Percentiles rank a stretch among this genome's conserved stretches.
phyloP scores from a whole-genome alignment of 1,140 invertebrate genomes.

The Wasmannia auropunctata region DNA sequence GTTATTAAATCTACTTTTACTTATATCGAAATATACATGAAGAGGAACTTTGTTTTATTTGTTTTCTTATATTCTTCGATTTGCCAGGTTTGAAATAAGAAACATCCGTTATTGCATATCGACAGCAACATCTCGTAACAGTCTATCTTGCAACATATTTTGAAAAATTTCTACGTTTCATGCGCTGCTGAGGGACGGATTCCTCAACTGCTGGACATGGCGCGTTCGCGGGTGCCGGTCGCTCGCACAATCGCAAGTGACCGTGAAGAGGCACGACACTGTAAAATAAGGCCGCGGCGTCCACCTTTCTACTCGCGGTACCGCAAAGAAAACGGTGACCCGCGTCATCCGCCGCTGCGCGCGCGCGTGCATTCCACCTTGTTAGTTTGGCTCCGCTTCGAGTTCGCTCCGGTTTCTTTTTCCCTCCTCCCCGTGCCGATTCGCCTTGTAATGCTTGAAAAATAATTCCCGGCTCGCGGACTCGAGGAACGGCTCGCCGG shows the following conservation, averaged over 20 bases:
- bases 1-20: too few species aligned
- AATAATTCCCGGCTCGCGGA: conserved; percentile 37
- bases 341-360: conserved; percentile 56
- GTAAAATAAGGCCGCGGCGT: conserved; percentile 75
- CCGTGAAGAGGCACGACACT: conserved; percentile 75
- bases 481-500: conserved; percentile 55
- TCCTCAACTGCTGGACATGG: conserved; percentile 6
- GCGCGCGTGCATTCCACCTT: conserved; percentile 66
- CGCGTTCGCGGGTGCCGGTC: conserved; percentile 69
- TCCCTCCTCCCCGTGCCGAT: conserved; percentile 47
- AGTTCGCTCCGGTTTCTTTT: conserved; percentile 57
- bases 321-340: conserved; percentile 74
- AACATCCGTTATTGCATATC: not conserved
- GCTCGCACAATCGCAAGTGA: conserved; percentile 70
- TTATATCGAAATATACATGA: not conserved
- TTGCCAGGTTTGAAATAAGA: not conserved
- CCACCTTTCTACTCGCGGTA: conserved; percentile 74
- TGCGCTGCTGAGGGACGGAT: not conserved
- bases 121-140: not conserved
- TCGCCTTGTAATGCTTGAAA: conserved; percentile 63
- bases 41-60: not conserved
- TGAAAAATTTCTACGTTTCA: not conserved
- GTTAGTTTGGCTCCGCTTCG: conserved; percentile 67
- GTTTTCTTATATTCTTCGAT: too few species aligned
- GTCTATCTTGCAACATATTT: not conserved